Conservation (phyloP, 53 echinoderm and acorn worm species). For the Holothuria leucospilota region DNA sequence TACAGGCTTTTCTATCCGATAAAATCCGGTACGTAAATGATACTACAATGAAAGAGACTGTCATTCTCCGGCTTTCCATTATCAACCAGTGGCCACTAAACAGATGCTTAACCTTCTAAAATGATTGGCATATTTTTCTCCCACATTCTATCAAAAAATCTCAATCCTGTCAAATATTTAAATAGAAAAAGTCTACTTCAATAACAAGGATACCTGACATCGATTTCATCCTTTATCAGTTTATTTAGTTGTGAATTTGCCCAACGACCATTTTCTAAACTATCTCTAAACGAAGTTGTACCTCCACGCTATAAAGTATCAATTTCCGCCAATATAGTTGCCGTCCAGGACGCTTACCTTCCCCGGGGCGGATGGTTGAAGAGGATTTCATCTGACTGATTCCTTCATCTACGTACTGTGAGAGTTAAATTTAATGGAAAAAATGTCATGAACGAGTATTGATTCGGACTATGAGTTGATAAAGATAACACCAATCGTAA, state of each 20-base stretch:
- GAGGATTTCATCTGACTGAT: conserved; percentile 11
- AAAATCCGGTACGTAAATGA: no score
- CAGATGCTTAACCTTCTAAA: no score
- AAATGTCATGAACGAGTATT: neutral
- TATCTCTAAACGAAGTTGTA: no score
- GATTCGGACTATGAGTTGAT: neutral
- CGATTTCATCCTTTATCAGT: conserved; percentile 12
- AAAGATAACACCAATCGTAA: neutral
- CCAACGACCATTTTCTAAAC: neutral
- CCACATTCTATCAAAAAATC: no score
- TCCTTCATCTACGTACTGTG: neutral
- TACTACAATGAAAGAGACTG: no score
- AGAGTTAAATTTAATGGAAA: no score
- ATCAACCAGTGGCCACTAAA: no score
- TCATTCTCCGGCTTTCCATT: no score
- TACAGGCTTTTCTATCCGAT: no score
- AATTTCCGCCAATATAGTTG: conserved; percentile 31
- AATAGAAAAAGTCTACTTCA: conserved; percentile 14
- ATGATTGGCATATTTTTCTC: no score
- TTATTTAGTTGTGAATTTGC: conserved; percentile 8
- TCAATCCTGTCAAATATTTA: neutral
- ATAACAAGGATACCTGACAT: conserved; percentile 15
- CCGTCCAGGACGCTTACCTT: conserved; percentile 39
- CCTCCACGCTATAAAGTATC: neutral
- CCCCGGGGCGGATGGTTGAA: conserved; percentile 50